Evolutionary conservation across 2,888 invertebrate species (phyloP), one percentile per base, ranked within the genome.

Genomic region (Hydraecia micacea): DNA sequence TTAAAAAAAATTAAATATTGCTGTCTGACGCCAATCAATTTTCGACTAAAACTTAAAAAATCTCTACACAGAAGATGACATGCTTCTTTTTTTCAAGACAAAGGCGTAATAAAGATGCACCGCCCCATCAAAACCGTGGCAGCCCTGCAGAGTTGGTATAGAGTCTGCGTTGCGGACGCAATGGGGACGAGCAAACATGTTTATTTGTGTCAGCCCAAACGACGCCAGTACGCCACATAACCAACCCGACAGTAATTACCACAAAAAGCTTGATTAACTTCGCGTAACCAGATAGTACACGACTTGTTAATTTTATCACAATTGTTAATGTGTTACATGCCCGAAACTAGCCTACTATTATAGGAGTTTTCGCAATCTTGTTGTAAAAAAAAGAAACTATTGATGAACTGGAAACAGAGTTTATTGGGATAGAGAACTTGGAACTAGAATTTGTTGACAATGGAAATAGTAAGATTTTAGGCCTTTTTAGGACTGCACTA

Each of bases 151-250:
- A 70, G 39, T 21, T 32, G 42, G 81, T 62, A 62, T 74, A 80
- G 67, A 88, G 88, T 88, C 89, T 60, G 77, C 72, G 25, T 39
- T 82, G 72, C 66, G 65, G 75, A 72, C 86, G 86, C 73, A 83
- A 85, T 68, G 80, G 87, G 91, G 89, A 80, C 91, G 81, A 73
- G 86, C 90, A 90, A 91, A 91, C 91, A 90, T 90, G 91, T 92
- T 91, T 93, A 91, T 92, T 91, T 90, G 90, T 91, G 91, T 89
- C 91, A 87, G 87, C 73, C 86, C 82, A 89, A 90, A 89, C 86
- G 84, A 87, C 84, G 86, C 62, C 69, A 66, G 66, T 58, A 55
- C 78, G 72, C 86, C 85, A 87, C 87, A 89, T 89, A 89, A 88
- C 84, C 65, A 68, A 80, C 78, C 66, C 62, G 81, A 60, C 58